Conservation (phyloP, 1,140 invertebrate species). For the Brachionus rotundiformis region DNA sequence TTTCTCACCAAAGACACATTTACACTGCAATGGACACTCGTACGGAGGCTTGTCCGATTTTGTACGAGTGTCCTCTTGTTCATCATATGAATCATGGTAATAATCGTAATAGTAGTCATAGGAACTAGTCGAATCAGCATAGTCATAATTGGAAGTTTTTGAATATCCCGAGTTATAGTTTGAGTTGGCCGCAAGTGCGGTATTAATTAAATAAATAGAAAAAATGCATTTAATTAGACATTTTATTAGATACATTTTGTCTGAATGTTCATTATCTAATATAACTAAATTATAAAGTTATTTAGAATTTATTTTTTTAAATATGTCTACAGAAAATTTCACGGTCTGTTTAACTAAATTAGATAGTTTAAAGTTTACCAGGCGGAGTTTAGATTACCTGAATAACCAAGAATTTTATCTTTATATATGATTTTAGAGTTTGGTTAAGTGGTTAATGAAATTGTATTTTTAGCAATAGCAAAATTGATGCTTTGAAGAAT, state of each 20-base stretch:
- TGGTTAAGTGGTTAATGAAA: not conserved
- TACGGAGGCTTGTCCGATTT: not conserved
- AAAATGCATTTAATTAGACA: not conserved
- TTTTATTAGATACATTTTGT: not conserved
- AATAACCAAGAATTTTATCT: not conserved
- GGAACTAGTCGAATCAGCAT: not conserved
- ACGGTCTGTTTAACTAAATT: not conserved
- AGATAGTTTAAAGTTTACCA: conserved; percentile 1
- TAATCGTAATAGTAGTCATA: conserved; percentile 11
- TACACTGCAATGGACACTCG: conserved; percentile 27
- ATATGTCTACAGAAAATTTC: not conserved
- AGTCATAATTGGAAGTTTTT: not conserved
- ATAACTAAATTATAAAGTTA: not conserved
- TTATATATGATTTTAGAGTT: not conserved
- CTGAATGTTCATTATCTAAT: not conserved
- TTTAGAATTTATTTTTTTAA: not conserved
- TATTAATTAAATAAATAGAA: not conserved
- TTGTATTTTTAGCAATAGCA: too few relatives aligned
- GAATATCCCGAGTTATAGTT: not conserved
- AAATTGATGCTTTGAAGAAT: conserved; percentile 1
- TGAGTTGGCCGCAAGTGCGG: not conserved
- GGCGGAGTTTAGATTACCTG: not conserved
- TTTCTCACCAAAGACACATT: not conserved
- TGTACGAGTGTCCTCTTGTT: not conserved
- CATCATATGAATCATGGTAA: not conserved